phyloP scores from a whole-genome alignment of 1,140 invertebrate genomes.

The Probaryconus sp. region DNA sequence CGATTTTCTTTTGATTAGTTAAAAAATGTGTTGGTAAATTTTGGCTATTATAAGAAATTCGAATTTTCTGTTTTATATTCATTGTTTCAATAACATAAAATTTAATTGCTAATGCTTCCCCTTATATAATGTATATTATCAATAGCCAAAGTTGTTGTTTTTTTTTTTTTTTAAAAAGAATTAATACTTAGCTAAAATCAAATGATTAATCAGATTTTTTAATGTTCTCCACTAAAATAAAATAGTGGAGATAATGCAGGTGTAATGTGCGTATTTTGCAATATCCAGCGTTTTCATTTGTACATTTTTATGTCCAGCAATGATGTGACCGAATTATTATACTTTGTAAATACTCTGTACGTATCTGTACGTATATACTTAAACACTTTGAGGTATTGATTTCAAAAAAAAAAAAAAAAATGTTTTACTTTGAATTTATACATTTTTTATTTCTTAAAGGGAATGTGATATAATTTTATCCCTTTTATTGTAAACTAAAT shows the following conservation, averaged over 20 bases:
- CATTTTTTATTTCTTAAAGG: background rate
- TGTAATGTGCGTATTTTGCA: conserved; percentile 17
- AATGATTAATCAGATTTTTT: conserved; percentile 1
- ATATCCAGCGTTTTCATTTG: conserved; percentile 25
- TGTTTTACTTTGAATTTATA: too few relatives aligned
- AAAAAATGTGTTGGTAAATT: too few relatives aligned
- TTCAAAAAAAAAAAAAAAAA: too few relatives aligned
- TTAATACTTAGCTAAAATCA: background rate
- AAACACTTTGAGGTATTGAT: conserved; percentile 32
- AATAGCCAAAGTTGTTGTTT: conserved; percentile 21
- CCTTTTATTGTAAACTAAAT: background rate
- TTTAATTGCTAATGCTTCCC: conserved; percentile 13
- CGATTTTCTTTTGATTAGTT: too few relatives aligned
- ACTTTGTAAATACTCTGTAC: conserved; percentile 41
- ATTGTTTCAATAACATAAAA: too few relatives aligned
- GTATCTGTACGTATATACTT: conserved; percentile 33
- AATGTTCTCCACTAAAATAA: conserved; percentile 15
- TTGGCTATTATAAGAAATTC: too few relatives aligned
- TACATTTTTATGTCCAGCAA: conserved; percentile 22
- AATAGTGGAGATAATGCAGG: conserved; percentile 4
- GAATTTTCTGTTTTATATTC: too few relatives aligned
- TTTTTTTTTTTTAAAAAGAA: too few relatives aligned
- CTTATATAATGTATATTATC: conserved; percentile 1
- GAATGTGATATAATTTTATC: conserved; percentile 29
- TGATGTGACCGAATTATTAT: conserved; percentile 32